Conservation (phyloP, 2,113 vertebrate species). For the Dromaius novaehollandiae region DNA sequence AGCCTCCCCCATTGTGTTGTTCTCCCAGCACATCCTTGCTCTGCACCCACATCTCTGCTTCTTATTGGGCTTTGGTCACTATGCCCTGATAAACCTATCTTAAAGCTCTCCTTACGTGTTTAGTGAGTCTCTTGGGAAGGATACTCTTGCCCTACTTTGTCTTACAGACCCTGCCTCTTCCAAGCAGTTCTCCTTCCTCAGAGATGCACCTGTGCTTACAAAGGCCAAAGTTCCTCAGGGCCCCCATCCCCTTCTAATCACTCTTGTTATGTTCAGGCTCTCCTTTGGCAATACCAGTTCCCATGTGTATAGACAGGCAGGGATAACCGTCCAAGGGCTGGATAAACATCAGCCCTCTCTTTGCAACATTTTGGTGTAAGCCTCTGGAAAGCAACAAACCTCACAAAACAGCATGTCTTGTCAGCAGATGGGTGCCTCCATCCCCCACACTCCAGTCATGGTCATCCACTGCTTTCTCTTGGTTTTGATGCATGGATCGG, state of each 20-base stretch:
- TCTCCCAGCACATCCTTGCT: background rate
- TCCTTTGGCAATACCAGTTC: background rate
- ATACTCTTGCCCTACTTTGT: background rate
- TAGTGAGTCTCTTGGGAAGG: background rate
- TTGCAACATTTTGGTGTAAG: background rate
- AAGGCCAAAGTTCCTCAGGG: background rate
- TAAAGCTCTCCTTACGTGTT: background rate
- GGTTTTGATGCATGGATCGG: background rate
- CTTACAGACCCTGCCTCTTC: background rate
- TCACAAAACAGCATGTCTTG: background rate
- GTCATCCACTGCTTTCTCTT: background rate
- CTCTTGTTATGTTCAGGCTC: no score
- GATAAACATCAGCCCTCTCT: background rate
- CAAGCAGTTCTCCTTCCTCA: background rate
- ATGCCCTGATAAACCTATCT: background rate
- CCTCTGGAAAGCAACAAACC: background rate
- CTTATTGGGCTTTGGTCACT: background rate
- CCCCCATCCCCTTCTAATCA: background rate
- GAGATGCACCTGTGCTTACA: background rate
- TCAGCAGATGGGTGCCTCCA: background rate
- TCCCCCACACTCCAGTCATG: background rate
- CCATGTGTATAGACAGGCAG: background rate
- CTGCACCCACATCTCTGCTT: background rate
- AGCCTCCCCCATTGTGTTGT: background rate
- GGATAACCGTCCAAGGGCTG: background rate